phyloP scores from a whole-genome alignment of 2,797 vertebrate species.

The Paramormyrops hopkinsi region DNA sequence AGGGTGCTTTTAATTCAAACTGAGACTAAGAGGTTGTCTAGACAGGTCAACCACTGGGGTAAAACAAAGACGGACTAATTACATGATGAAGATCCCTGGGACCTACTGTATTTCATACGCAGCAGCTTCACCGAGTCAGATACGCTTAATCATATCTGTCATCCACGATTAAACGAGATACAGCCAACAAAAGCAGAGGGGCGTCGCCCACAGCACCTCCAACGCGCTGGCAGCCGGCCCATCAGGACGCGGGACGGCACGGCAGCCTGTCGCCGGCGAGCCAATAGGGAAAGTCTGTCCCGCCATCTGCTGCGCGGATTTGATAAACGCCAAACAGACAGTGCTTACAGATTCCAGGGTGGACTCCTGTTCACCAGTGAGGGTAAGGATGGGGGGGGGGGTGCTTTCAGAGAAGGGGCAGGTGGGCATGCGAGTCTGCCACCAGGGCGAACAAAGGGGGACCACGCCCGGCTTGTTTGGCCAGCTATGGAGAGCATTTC shows the following conservation, averaged over 20 bases:
- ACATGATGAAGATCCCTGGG: background rate
- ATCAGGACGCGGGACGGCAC: background rate
- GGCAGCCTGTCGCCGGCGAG: background rate
- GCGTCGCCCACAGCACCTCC: background rate
- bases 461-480: background rate
- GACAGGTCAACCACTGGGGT: background rate
- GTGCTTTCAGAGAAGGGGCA: background rate
- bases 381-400: background rate
- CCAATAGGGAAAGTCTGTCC: background rate
- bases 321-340: background rate
- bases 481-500: background rate
- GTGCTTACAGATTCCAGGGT: background rate
- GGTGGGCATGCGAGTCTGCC: background rate
- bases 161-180: background rate
- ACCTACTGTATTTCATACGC: background rate
- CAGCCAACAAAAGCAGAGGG: background rate
- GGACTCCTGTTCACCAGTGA: background rate
- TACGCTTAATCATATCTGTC: constrained; percentile 2
- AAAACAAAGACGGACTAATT: background rate
- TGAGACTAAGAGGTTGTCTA: constrained; percentile 8
- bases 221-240: background rate
- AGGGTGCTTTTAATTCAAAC: background rate
- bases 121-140: background rate
- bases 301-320: background rate
- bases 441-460: background rate